Evolutionary conservation across 1,140 invertebrate species (phyloP).

Genomic region (Drosophila guanche): DNA sequence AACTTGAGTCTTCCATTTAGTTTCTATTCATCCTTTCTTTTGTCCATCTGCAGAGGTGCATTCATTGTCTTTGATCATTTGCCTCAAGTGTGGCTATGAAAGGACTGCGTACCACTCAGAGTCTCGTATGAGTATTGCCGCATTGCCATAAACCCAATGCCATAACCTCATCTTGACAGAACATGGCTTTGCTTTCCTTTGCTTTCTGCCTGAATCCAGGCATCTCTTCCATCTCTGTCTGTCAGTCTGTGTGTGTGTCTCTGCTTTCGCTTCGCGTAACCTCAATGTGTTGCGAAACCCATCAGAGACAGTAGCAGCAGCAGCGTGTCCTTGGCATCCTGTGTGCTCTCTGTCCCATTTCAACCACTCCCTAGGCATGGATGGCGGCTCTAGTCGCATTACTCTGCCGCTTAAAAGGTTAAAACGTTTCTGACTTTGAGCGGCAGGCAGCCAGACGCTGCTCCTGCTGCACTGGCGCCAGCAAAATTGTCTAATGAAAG

Average conservation of each 20-base stretch:
- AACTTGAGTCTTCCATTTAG: not conserved
- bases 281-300: constrained; percentile 73
- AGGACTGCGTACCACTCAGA: constrained; percentile 1
- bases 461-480: constrained; percentile 18
- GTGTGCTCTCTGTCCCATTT: constrained; percentile 16
- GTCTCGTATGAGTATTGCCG: constrained; percentile 17
- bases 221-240: constrained; percentile 48
- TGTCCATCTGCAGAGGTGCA: not conserved
- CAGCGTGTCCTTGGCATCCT: constrained; percentile 63
- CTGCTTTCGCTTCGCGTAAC: constrained; percentile 70
- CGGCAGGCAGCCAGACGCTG: not conserved
- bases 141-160: constrained; percentile 38
- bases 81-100: constrained; percentile 43
- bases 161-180: constrained; percentile 54
- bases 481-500: constrained; percentile 69
- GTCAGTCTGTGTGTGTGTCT: constrained; percentile 35
- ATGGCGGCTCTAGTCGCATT: constrained; percentile 71
- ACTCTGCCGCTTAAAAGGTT: constrained; percentile 77
- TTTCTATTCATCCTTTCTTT: not conserved
- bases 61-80: constrained; percentile 32
- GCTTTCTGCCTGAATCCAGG: constrained; percentile 22
- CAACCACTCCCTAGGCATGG: constrained; percentile 7
- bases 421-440: constrained; percentile 77
- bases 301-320: constrained; percentile 53
- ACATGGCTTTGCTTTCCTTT: constrained; percentile 28